These are phyloP conservation scores for Caenorhabditis japonica DNA, from an alignment of 2,888 invertebrate genomes.

Conservation along the genomic window DNA sequence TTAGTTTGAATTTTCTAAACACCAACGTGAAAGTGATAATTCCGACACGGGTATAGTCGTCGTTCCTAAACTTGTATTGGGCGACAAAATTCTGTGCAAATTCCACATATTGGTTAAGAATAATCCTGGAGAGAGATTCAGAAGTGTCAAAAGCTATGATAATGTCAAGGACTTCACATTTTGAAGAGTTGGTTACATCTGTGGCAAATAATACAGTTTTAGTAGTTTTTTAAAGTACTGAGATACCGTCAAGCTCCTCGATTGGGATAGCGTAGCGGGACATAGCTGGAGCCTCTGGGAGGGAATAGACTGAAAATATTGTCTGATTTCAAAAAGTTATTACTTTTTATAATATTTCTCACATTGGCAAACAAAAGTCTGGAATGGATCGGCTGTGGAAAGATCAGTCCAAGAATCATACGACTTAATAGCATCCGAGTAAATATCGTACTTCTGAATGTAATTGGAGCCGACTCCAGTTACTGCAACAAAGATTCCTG, in stretches of 20 bases:
- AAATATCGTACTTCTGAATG: not conserved
- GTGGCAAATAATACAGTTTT: not conserved
- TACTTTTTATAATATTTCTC: too few relatives aligned
- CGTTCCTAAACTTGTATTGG: slow-evolving; percentile 36
- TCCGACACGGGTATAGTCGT: slow-evolving; percentile 39
- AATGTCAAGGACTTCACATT: slow-evolving; percentile 48
- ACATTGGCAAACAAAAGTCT: slow-evolving; percentile 33
- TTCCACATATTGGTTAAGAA: slow-evolving; percentile 31
- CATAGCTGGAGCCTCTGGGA: not conserved
- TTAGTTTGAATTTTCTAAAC: too few relatives aligned
- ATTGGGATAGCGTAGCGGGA: slow-evolving; percentile 8
- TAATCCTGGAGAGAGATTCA: slow-evolving; percentile 42
- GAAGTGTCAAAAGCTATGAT: slow-evolving; percentile 49
- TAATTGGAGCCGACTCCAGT: slow-evolving; percentile 32
- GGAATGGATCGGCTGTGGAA: slow-evolving; percentile 27
- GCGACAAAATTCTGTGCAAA: slow-evolving; percentile 39
- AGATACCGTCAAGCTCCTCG: slow-evolving; percentile 6
- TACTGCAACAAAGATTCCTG: slow-evolving; percentile 32
- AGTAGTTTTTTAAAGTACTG: not conserved
- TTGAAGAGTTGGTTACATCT: slow-evolving; percentile 15
- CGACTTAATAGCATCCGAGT: slow-evolving; percentile 8
- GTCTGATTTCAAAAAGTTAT: too few relatives aligned
- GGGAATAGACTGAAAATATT: slow-evolving; percentile 34
- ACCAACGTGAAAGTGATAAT: slow-evolving; percentile 40
- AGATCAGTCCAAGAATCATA: slow-evolving; percentile 37